Evolutionary conservation across 2,888 invertebrate genomes (phyloP).

Genomic region (Amaurobius ferox): DNA sequence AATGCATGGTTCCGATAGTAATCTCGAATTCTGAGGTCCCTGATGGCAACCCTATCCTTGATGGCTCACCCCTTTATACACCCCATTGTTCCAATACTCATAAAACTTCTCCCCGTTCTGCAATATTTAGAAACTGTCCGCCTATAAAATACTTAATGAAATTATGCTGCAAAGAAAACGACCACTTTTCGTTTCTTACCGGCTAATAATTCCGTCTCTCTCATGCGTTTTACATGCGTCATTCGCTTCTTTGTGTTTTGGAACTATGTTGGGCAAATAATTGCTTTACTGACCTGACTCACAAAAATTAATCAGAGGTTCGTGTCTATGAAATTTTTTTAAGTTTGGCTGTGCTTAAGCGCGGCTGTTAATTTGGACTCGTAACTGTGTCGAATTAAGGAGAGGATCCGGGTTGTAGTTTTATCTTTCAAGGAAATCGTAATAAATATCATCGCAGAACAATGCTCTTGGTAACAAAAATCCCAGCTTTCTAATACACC

Average conservation of each 20-base stretch:
- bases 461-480: no score
- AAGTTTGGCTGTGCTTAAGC: neutral
- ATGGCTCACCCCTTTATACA: slow-evolving; percentile 5
- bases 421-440: neutral
- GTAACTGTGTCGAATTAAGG: neutral
- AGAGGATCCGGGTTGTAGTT: neutral
- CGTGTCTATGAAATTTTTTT: neutral
- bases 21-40: neutral
- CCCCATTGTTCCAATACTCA: slow-evolving; percentile 1
- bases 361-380: neutral
- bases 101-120: neutral
- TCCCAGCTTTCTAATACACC: no score
- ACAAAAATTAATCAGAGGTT: neutral
- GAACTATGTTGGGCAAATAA: neutral
- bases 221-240: slow-evolving; percentile 8
- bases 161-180: slow-evolving; percentile 7
- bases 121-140: slow-evolving; percentile 20
- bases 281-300: slow-evolving; percentile 2
- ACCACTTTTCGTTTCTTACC: neutral
- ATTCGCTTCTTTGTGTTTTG: slow-evolving; percentile 6
- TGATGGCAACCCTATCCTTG: neutral
- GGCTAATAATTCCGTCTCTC: neutral
- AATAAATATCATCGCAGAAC: neutral
- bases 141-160: slow-evolving; percentile 18
- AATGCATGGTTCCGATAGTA: neutral